phyloP scores from a whole-genome alignment of 2,797 vertebrate species.

The Enteromius thamalakanensis region DNA sequence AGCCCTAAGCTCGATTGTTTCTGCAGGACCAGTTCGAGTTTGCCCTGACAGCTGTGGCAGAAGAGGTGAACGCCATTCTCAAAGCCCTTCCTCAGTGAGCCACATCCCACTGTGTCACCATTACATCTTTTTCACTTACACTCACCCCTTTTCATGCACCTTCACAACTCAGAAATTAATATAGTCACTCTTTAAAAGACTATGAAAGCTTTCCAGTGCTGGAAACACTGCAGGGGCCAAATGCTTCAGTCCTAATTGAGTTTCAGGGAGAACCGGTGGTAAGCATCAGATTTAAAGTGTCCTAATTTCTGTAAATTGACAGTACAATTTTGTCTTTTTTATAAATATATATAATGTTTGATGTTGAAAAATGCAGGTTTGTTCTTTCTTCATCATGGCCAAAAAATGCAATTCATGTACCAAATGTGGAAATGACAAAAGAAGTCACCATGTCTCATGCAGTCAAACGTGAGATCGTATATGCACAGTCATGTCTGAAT shows the following conservation, averaged over 20 bases:
- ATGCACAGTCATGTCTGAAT: slow-evolving; percentile 35
- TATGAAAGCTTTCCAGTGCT: slow-evolving; percentile 13
- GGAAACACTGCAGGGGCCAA: slow-evolving; percentile 24
- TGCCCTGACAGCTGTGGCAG: slow-evolving; percentile 92
- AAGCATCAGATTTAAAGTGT: neutral
- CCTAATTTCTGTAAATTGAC: slow-evolving; percentile 8
- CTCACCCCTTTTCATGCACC: slow-evolving; percentile 16
- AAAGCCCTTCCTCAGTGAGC: slow-evolving; percentile 94
- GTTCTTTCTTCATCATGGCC: slow-evolving; percentile 17
- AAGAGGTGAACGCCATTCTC: slow-evolving; percentile 97
- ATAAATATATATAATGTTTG: slow-evolving; percentile 13
- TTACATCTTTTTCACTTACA: slow-evolving; percentile 29
- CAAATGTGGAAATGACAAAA: slow-evolving; percentile 33
- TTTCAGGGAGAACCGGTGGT: slow-evolving; percentile 25
- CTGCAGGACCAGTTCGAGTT: slow-evolving; percentile 97
- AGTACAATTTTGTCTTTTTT: slow-evolving; percentile 32
- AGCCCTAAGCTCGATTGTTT: neutral
- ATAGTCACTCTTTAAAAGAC: neutral
- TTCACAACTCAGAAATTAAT: slow-evolving; percentile 28
- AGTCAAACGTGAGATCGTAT: slow-evolving; percentile 39
- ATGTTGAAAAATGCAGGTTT: slow-evolving; percentile 7
- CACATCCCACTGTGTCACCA: slow-evolving; percentile 12
- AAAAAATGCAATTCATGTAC: slow-evolving; percentile 21
- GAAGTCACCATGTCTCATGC: slow-evolving; percentile 28
- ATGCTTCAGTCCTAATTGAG: slow-evolving; percentile 5